A percentile compares a stretch with the other conserved stretches of the same genome.
Conservation (phyloP, 2,113 vertebrate species). For the Arenaria interpres region DNA sequence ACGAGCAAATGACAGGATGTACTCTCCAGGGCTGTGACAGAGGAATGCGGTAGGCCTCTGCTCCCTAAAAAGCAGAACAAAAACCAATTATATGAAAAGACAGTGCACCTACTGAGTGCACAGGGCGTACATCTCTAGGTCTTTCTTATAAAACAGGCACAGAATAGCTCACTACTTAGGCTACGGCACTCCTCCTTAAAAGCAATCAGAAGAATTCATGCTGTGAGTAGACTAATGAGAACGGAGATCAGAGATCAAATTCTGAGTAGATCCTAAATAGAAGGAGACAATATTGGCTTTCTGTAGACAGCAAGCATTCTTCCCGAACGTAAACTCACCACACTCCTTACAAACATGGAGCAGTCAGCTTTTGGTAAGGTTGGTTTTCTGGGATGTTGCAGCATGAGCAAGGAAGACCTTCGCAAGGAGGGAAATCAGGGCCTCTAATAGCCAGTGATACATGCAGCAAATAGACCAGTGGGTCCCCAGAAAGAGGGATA, state of each 20-base stretch:
- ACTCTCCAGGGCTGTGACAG: rapidly evolving
- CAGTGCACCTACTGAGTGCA: background rate
- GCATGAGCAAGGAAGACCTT: background rate
- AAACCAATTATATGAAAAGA: rapidly evolving
- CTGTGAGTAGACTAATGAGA: background rate
- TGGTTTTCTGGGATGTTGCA: rapidly evolving
- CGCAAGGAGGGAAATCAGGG: background rate
- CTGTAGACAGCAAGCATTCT: background rate
- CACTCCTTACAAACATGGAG: background rate
- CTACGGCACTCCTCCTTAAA: background rate
- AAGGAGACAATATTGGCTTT: background rate
- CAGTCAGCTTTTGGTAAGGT: background rate
- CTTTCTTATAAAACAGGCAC: background rate
- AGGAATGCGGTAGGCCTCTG: background rate
- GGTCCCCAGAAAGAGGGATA: background rate
- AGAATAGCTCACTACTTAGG: background rate
- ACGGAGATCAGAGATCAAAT: background rate
- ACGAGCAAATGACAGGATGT: background rate
- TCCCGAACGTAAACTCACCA: background rate
- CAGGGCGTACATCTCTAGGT: rapidly evolving
- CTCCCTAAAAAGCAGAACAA: background rate
- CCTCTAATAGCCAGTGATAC: rapidly evolving
- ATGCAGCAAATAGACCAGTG: background rate
- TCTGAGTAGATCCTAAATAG: background rate
- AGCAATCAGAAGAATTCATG: background rate